Evolutionary conservation across 2,797 vertebrate genomes (phyloP), one percentile per base, ranked within the genome.

Genomic region (Falco rusticolus): DNA sequence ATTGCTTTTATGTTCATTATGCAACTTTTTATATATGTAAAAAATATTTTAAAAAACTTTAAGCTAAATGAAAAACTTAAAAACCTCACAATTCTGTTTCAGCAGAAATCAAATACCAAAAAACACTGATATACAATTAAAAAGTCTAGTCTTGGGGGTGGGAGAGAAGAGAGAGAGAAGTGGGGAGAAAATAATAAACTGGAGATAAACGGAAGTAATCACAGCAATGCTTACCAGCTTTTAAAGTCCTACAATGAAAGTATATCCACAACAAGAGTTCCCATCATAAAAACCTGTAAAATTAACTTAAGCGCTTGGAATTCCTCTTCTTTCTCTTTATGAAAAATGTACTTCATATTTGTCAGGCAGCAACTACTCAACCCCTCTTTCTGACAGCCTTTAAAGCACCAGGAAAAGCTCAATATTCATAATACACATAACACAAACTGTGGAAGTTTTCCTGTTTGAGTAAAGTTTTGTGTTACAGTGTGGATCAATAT

Each of bases 161-260:
- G 18, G 24, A 81, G 8, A 25, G 11, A 21, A 31, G 6, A 82
- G n/a, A 54, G 9, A 39, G 4, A 87, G 11, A 93, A 69, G 19
- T 59, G 47, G 12, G 57, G 17, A 85, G 20, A 68, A 77, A 6
- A 50, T 6, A 74, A 39, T 34, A 47, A 18, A 82, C 5, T 17
- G 82, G 24, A 86, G 54, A 77, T 10, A 93, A 95, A 93, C 20
- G 64, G 15, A 86, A 95, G 29, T 64, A 93, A 94, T 76, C 80
- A 76, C 15, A 88, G 45, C 47, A 89, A 39, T 25, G 12, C 31
- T 53, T 66, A 16, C n/a, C 71, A 61, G 45, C 47, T 93, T 81
- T 81, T 61, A 4, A 84, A 79, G 50, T 53, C 61, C 54, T 39
- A 54, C 14, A 39, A 64, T 65, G 4, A 37, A 94, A 72, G 26